A percentile compares a stretch with the other conserved stretches of the same genome.
Conservation (phyloP, 2,113 vertebrate species). For the Alectura lathami region DNA sequence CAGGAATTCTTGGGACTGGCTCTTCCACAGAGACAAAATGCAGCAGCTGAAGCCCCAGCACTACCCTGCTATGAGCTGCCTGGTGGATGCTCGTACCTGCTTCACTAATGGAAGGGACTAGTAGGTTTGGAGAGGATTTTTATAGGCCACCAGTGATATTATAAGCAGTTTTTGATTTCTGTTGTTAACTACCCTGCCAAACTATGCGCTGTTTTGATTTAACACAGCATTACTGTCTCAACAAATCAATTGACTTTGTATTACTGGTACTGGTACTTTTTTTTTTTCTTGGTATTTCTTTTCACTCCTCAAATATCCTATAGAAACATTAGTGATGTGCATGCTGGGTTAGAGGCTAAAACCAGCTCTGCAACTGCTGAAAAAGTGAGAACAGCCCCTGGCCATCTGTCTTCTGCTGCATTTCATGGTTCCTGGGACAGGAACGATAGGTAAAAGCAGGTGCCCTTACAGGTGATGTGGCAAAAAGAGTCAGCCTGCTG, state of each 20-base stretch:
- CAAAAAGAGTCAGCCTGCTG: neutral
- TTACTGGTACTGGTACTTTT: neutral
- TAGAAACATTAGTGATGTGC: neutral
- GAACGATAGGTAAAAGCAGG: neutral
- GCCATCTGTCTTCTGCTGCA: neutral
- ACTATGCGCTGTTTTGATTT: neutral
- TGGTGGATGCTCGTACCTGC: neutral
- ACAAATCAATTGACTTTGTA: neutral
- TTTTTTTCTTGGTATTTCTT: neutral
- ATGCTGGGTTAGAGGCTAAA: neutral
- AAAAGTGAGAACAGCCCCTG: neutral
- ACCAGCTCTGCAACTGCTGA: neutral
- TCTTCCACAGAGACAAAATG: neutral
- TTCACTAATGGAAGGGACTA: neutral
- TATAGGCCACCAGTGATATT: neutral
- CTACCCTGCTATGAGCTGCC: neutral
- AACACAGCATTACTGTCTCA: neutral
- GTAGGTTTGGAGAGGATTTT: neutral
- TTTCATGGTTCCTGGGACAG: neutral
- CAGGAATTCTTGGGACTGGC: neutral
- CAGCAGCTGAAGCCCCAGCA: fast-evolving
- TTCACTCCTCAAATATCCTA: fast-evolving
- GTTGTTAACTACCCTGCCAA: neutral
- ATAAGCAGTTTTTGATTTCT: neutral
- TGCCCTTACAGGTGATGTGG: no score